Evolutionary conservation across 2,113 vertebrate species (phyloP).

Genomic region (Catharus bicknelli): DNA sequence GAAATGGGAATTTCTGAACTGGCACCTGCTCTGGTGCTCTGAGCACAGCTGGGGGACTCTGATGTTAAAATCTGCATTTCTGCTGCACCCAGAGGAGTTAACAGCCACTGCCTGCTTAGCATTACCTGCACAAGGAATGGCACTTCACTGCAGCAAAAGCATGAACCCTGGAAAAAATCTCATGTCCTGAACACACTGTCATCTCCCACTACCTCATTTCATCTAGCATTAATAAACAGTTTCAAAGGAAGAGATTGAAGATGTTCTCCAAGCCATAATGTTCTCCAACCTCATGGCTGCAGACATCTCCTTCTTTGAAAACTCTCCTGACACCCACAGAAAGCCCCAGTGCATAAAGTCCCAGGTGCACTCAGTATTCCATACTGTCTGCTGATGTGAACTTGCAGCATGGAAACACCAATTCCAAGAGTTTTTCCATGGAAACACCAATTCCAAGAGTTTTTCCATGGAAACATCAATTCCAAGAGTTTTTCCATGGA

Average conservation of each 20-base stretch:
- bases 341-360: background rate
- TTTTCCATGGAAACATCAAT: too few relatives aligned
- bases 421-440: background rate
- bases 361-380: accelerated
- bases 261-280: background rate
- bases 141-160: background rate
- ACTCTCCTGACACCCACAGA: background rate
- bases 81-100: background rate
- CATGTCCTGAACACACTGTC: background rate
- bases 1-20: background rate
- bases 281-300: background rate
- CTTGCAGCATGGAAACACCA: background rate
- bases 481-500: too few relatives aligned
- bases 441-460: too few relatives aligned
- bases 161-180: background rate
- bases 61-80: background rate
- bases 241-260: background rate
- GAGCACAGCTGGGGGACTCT: accelerated
- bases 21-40: accelerated
- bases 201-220: background rate
- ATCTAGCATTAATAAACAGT: background rate
- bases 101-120: background rate
- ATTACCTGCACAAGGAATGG: background rate
- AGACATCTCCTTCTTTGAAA: background rate
- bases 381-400: accelerated